phyloP scores from a whole-genome alignment of 2,888 invertebrate genomes.

The Micoletzkya japonica region DNA sequence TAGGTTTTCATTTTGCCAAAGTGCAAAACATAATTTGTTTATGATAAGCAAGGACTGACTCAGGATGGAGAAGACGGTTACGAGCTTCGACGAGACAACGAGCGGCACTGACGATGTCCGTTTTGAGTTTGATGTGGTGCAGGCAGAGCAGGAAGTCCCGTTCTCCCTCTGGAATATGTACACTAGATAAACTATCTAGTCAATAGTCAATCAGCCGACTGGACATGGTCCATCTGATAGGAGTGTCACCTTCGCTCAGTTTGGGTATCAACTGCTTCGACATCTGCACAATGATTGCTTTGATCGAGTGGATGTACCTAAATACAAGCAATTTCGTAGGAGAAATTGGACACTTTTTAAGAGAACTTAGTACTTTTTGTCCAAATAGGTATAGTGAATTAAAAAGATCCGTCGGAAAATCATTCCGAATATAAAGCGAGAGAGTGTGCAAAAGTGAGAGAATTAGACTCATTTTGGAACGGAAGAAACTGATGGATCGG shows the following conservation, averaged over 20 bases:
- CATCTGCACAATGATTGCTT: constrained; percentile 12
- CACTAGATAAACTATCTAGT: not conserved
- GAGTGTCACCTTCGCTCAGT: not conserved
- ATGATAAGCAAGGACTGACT: too few relatives aligned
- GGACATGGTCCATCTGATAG: not conserved
- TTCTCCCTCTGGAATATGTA: constrained; percentile 4
- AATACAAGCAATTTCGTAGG: not conserved
- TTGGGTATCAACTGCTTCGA: constrained; percentile 5
- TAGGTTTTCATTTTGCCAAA: too few relatives aligned
- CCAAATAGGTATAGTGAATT: too few relatives aligned
- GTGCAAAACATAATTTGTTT: too few relatives aligned
- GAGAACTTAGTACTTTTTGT: not conserved
- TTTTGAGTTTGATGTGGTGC: constrained; percentile 4
- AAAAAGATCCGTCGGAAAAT: too few relatives aligned
- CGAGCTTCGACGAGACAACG: constrained; percentile 11
- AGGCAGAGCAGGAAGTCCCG: constrained; percentile 20
- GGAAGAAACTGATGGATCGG: too few relatives aligned
- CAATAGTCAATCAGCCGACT: not conserved
- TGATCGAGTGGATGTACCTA: constrained; percentile 22
- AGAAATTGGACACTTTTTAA: too few relatives aligned
- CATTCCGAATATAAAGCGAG: too few relatives aligned
- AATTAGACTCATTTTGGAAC: too few relatives aligned
- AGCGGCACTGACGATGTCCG: constrained; percentile 17
- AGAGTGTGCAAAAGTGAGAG: too few relatives aligned
- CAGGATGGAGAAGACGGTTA: too few relatives aligned